Base-by-base conservation (phyloP, 2,888 invertebrate species). In the Scaptomyza caliginosa region DNA sequence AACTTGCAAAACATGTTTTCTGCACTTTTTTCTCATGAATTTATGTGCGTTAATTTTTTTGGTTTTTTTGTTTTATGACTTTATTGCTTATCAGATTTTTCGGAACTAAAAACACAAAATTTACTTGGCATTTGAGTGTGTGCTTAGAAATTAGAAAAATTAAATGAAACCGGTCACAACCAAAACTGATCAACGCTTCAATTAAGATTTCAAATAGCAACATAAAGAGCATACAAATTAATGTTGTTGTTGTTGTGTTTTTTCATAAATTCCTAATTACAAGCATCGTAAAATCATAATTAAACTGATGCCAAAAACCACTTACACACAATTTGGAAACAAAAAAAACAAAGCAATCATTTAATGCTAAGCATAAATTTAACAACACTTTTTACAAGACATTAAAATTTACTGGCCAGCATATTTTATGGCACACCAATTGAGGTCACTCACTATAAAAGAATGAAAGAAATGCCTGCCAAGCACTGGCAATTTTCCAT, bases 311-410 rank as follows among this genome's bases (percentile, higher is more conserved):
- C 52, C 30, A 28, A 2, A 62, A 45, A 43, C 56, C 55, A 65
- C 64, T 62, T 65, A 48, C 58, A 54, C 57, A 54, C 36, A 42
- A 43, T 63, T 52, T 11, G 30, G n/a, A n/a, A n/a, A n/a, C n/a
- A n/a, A n/a, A 82, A 82, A 86, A 86, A 86, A 86, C 76, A 75
- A 67, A 48, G 50, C 63, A 67, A 73, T 65, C 63, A 49, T 67
- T 69, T 58, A 67, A 85, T 60, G 80, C 72, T 70, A 56, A 52
- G 60, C 81, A 84, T 80, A 74, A 62, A 72, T 69, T 80, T 67
- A 59, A 66, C 60, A 60, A 48, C 54, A 68, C 62, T 74, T 74
- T 65, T 82, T 60, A 66, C 65, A 59, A 51, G 46, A 64, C 55
- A 65, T 68, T 68, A 68, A 75, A 66, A 59, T 50, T 70, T 63